These are phyloP conservation scores for Laticauda laticaudata DNA, from an alignment of 2,113 vertebrate genomes.

Conservation along the genomic window DNA sequence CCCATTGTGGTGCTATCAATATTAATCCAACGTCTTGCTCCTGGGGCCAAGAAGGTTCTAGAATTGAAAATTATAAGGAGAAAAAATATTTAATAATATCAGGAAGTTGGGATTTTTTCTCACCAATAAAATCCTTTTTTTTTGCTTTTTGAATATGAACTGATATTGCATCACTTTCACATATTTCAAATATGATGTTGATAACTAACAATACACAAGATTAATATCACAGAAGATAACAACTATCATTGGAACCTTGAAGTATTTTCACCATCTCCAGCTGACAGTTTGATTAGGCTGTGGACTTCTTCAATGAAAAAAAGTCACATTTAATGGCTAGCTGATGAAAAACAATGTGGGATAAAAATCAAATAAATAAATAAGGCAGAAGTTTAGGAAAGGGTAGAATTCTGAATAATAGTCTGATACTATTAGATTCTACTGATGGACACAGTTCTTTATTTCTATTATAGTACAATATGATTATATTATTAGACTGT, in stretches of 20 bases:
- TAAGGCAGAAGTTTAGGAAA: not conserved
- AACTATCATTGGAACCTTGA: not conserved
- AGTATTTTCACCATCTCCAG: not conserved
- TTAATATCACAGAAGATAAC: not conserved
- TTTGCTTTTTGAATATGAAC: not conserved
- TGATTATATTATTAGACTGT: not conserved
- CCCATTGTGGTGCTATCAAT: conserved; percentile 99
- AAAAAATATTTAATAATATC: not conserved
- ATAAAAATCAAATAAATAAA: not conserved
- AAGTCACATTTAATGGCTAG: not conserved
- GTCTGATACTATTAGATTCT: not conserved
- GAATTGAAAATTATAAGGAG: conserved; percentile 17
- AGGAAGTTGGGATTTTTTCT: not conserved
- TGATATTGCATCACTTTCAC: not conserved
- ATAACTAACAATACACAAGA: not conserved
- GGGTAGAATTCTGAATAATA: not conserved
- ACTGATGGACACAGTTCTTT: not conserved
- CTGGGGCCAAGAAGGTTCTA: conserved; percentile 93
- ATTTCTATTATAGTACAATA: not conserved
- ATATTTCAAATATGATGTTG: conserved; percentile 2
- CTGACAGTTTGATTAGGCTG: not conserved
- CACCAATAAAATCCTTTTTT: not conserved
- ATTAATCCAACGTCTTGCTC: conserved; percentile 96
- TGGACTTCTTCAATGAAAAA: not conserved
- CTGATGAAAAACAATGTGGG: not conserved